Evolutionary conservation across 2,113 vertebrate genomes (phyloP), one percentile per base, ranked within the genome.

Genomic region (Anarrhichthys ocellatus): DNA sequence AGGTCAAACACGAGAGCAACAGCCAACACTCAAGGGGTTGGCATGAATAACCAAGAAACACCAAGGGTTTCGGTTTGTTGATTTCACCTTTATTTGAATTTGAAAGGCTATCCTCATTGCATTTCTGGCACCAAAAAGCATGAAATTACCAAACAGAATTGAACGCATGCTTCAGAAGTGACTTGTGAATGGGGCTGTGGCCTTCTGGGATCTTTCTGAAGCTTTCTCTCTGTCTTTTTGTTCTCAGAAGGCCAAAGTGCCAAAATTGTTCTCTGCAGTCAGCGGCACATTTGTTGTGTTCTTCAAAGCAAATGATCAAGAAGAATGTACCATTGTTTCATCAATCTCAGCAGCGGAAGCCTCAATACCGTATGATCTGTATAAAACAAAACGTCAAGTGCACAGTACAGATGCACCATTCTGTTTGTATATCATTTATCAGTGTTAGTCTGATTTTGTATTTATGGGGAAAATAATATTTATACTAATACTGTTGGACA

Each of bases 271-370:
- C 36, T 71, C 27, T 48, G 69, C 56, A 54, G 54, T 68, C 69
- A 32, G 65, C 20, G 34, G 68, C 34, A 65, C 61, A 63, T 63
- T 68, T 50, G 73, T 44, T 68, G 61, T 42, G 74, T 68, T 78
- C 34, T 34, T 73, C 44, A 71, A 32, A 80, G 22, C 9, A 24
- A 36, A 58, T 46, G 2, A 58, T 58, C 18, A 36, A 27, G 36
- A 27, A 44, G 59, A 46, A 54, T 62, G 20, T 36, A 36, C 46
- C 54, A 44, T 36, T 42, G 34, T 77, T 54, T n/a, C 13, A 24
- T 77, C 52, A 72, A 0, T 48, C 29, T 32, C 36, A 24, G 44
- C 34, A 52, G 29, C 2, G 8, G 56, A n/a, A 6, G 38, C 58
- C 14, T 70, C 65, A 46, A 15, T 58, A n/a, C n/a, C 18, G n/a